phyloP scores from a whole-genome alignment of 2,888 invertebrate genomes.

The Crioceris asparagi region DNA sequence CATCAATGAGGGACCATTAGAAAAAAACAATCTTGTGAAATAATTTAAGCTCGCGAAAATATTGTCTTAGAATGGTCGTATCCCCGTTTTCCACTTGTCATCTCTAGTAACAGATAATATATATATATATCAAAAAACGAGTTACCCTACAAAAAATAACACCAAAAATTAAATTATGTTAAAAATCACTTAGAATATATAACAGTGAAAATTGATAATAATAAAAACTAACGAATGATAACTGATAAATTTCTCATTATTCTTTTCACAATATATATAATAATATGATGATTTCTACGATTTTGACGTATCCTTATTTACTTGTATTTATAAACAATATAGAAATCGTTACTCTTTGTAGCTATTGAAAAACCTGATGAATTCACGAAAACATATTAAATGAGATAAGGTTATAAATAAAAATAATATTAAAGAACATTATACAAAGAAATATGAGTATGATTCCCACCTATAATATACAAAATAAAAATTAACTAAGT shows the following conservation, averaged over 20 bases:
- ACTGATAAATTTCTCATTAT: constrained; percentile 20
- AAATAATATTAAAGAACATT: constrained; percentile 16
- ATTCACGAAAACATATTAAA: constrained; percentile 8
- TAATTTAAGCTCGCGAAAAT: no score
- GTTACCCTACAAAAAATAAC: constrained; percentile 26
- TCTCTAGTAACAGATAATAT: constrained; percentile 11
- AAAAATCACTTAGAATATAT: constrained; percentile 22
- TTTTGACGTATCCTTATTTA: constrained; percentile 10
- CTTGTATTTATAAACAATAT: constrained; percentile 16
- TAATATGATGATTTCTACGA: constrained; percentile 14
- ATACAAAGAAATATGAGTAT: constrained; percentile 16
- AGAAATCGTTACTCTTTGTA: constrained; percentile 17
- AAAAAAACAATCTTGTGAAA: no score
- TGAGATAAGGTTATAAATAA: constrained; percentile 14
- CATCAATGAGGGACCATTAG: no score
- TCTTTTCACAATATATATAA: no score
- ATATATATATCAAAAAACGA: constrained; percentile 23
- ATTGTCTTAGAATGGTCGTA: not conserved
- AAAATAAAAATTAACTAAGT: constrained; percentile 15
- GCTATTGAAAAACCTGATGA: constrained; percentile 24
- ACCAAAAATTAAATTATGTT: constrained; percentile 27
- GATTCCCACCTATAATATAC: constrained; percentile 15
- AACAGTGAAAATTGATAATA: constrained; percentile 25
- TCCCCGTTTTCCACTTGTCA: not conserved
- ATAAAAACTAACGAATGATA: constrained; percentile 21